Percentiles rank a stretch among this genome's conserved stretches.
Conservation (phyloP, 2,888 invertebrate species). For the Celastrina argiolus region DNA sequence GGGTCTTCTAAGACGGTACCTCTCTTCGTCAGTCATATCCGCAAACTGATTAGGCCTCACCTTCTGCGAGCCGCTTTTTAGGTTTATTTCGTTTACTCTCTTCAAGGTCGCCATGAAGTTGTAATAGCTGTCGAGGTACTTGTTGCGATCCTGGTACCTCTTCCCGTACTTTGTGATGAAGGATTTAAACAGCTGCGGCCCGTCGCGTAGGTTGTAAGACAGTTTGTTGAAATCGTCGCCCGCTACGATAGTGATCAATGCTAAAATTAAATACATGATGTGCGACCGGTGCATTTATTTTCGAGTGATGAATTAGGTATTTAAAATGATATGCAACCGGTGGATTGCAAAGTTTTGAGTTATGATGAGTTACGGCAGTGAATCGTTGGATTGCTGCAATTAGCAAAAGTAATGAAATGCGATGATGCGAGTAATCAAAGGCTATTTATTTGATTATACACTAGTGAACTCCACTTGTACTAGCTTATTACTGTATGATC, state of each 20-base stretch:
- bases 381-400: not conserved
- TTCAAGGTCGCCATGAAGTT: constrained; percentile 49
- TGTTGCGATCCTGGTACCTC: constrained; percentile 39
- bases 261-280: not conserved
- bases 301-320: not conserved
- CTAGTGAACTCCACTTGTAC: too few species aligned
- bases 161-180: constrained; percentile 40
- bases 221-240: constrained; percentile 27
- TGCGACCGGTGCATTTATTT: too few species aligned
- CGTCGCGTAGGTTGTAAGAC: constrained; percentile 35
- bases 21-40: constrained; percentile 45
- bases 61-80: constrained; percentile 36
- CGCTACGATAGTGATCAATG: not conserved
- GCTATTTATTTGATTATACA: not conserved
- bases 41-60: constrained; percentile 49
- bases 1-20: constrained; percentile 25
- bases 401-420: not conserved
- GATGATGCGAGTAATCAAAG: not conserved
- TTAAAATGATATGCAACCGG: too few species aligned
- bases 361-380: not conserved
- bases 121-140: constrained; percentile 44
- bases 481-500: too few species aligned
- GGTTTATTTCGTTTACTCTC: constrained; percentile 48
- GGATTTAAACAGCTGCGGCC: constrained; percentile 31
- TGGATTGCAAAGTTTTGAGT: not conserved